phyloP scores from a whole-genome alignment of 2,113 vertebrate genomes.

The Xenopus laevis region DNA sequence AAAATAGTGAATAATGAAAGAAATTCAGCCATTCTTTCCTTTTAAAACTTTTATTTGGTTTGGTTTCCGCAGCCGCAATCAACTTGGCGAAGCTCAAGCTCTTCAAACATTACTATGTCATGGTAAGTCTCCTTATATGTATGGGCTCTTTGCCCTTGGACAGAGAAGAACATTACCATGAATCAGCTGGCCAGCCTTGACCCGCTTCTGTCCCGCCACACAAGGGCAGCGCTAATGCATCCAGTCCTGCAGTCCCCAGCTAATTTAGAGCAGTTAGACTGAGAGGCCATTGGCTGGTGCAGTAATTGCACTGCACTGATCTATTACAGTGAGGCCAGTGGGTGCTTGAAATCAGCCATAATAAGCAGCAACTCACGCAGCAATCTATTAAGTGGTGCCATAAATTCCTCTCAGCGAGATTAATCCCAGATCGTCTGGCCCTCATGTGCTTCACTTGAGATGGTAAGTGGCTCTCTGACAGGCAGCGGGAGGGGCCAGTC shows the following conservation, averaged over 20 bases:
- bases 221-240: too few species aligned
- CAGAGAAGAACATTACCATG: too few species aligned
- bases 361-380: conserved; percentile 18
- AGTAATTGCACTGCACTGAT: conserved; percentile 28
- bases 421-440: conserved; percentile 27
- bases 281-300: neutral
- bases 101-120: conserved; percentile 84
- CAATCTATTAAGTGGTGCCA: conserved; percentile 36
- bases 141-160: too few species aligned
- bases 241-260: neutral
- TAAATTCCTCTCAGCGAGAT: conserved; percentile 33
- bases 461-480: neutral
- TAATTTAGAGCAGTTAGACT: neutral
- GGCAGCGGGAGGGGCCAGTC: neutral
- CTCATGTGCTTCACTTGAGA: conserved; percentile 1
- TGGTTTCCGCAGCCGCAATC: conserved; percentile 71
- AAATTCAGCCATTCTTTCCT: too few species aligned
- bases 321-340: neutral
- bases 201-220: neutral
- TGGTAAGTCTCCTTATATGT: conserved; percentile 66
- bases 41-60: conserved; percentile 13
- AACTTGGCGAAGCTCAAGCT: conserved; percentile 85
- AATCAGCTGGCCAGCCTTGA: neutral
- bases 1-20: too few species aligned
- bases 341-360: conserved; percentile 24